Percentiles rank a stretch among this genome's conserved stretches.
phyloP scores from a whole-genome alignment of 2,113 vertebrate genomes.

The Campylorhamphus procurvoides region DNA sequence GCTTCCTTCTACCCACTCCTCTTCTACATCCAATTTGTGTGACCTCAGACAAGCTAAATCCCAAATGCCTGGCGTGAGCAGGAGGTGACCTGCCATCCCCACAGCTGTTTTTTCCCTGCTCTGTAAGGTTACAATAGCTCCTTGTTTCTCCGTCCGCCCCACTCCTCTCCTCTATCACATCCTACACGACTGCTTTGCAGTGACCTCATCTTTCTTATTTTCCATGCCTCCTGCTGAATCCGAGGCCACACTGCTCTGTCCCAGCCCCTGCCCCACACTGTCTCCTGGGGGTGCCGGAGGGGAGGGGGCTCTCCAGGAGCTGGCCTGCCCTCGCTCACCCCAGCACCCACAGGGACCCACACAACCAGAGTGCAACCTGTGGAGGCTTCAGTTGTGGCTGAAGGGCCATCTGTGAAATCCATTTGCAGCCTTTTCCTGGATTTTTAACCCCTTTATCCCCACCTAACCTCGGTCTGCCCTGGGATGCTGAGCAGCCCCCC shows the following conservation, averaged over 20 bases:
- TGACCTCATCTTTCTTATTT: conserved; percentile 67
- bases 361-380: neutral
- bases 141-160: conserved; percentile 35
- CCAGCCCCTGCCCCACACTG: neutral
- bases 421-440: neutral
- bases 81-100: conserved; percentile 41
- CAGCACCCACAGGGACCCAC: neutral
- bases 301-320: neutral
- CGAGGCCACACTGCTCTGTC: neutral
- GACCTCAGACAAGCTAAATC: neutral
- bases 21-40: neutral
- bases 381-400: neutral
- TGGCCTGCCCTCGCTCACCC: neutral
- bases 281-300: neutral
- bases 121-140: conserved; percentile 61
- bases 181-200: neutral
- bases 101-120: conserved; percentile 39
- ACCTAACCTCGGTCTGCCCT: neutral
- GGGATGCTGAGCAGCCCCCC: neutral
- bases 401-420: conserved; percentile 33
- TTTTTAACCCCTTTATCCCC: conserved; percentile 52
- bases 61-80: neutral
- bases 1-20: neutral
- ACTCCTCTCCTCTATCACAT: conserved; percentile 63
- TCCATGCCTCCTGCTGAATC: conserved; percentile 26